Percentiles rank a stretch among this genome's conserved stretches.
Evolutionary conservation across 2,113 vertebrate species (phyloP).

Genomic region (Prochilodus magdalenae): DNA sequence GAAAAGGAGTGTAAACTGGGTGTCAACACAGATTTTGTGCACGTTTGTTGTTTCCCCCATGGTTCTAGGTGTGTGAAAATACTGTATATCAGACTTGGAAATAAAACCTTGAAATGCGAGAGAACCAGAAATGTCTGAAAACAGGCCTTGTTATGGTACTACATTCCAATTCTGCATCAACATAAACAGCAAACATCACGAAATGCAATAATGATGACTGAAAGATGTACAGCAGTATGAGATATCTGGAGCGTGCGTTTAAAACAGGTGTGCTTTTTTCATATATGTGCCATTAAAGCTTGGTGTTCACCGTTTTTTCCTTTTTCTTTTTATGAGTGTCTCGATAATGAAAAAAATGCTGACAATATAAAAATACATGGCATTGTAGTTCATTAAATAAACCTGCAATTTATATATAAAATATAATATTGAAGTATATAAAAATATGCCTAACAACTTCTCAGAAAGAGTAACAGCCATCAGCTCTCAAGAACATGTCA

Average conservation of each 20-base stretch:
- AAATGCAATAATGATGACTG: conserved; percentile 57
- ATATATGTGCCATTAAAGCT: conserved; percentile 65
- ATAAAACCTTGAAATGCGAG: background rate
- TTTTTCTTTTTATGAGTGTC: conserved; percentile 68
- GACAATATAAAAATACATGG: conserved; percentile 85
- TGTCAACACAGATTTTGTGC: conserved; percentile 65
- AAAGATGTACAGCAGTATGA: conserved; percentile 72
- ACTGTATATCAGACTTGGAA: conserved; percentile 3
- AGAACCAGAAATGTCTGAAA: conserved; percentile 61
- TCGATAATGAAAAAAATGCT: conserved; percentile 78
- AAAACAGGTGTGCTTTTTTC: conserved; percentile 51
- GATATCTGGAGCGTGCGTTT: conserved; percentile 64
- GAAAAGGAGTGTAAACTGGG: conserved; percentile 72
- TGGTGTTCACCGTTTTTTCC: conserved; percentile 57
- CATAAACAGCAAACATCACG: conserved; percentile 53
- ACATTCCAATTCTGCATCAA: conserved; percentile 58
- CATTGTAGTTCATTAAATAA: conserved; percentile 82
- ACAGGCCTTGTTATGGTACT: conserved; percentile 64
- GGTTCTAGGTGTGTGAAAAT: conserved; percentile 41
- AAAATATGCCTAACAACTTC: conserved; percentile 82
- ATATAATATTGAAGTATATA: conserved; percentile 83
- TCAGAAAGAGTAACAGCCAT: conserved; percentile 78
- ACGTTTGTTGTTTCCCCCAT: conserved; percentile 31
- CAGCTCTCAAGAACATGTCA: conserved; percentile 71
- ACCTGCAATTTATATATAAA: conserved; percentile 82